phyloP scores from a whole-genome alignment of 2,797 vertebrate genomes.

The Gymnothorax javanicus region DNA sequence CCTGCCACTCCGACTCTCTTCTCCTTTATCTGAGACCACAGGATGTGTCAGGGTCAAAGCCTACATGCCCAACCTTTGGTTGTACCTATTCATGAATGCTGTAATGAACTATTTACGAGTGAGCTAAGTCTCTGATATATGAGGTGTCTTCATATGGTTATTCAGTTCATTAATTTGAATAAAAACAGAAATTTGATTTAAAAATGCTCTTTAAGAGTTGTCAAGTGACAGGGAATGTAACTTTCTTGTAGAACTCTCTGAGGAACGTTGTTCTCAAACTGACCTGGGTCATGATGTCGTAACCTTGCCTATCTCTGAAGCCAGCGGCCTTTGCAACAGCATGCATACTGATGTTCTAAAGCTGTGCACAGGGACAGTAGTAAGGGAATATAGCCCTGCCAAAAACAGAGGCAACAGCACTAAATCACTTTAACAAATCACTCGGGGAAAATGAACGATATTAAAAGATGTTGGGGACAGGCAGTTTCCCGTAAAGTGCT shows the following conservation, averaged over 20 bases:
- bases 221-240: conserved; percentile 26
- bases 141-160: too few relatives aligned
- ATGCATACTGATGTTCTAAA: conserved; percentile 43
- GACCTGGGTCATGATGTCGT: conserved; percentile 45
- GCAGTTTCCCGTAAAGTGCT: conserved; percentile 7
- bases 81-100: too few relatives aligned
- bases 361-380: conserved; percentile 31
- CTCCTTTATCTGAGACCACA: too few relatives aligned
- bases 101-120: too few relatives aligned
- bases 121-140: too few relatives aligned
- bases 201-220: conserved; percentile 6
- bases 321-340: conserved; percentile 32
- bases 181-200: too few relatives aligned
- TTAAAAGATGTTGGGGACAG: neutral
- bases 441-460: neutral
- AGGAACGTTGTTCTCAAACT: conserved; percentile 61
- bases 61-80: too few relatives aligned
- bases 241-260: too few relatives aligned
- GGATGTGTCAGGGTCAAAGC: too few relatives aligned
- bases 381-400: conserved; percentile 39
- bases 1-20: too few relatives aligned
- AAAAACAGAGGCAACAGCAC: neutral
- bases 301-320: conserved; percentile 53
- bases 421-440: conserved; percentile 25
- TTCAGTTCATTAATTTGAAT: too few relatives aligned